A percentile compares a stretch with the other conserved stretches of the same genome.
phyloP scores from a whole-genome alignment of 2,888 invertebrate species.

The Cephus pygmeus region DNA sequence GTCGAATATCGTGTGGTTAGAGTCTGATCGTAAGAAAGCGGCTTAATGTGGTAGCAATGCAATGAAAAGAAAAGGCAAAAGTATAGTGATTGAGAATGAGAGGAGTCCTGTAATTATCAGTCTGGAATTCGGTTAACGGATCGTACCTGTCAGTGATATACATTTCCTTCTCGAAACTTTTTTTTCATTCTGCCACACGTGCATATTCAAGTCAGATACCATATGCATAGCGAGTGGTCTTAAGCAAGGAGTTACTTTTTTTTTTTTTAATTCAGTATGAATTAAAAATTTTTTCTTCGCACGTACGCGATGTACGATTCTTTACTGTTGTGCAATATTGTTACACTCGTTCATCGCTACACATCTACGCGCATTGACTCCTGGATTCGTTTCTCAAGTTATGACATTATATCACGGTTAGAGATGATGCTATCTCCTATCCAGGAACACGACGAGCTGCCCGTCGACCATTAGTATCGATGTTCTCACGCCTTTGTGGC shows the following conservation, averaged over 20 bases:
- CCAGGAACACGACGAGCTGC: conserved; percentile 49
- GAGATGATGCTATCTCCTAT: conserved; percentile 50
- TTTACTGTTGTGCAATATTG: background rate
- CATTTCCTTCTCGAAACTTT: background rate
- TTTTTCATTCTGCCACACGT: background rate
- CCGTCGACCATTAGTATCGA: conserved; percentile 55
- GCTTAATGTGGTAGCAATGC: background rate
- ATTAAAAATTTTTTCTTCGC: background rate
- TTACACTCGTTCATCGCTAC: background rate
- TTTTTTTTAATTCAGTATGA: background rate
- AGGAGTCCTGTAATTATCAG: background rate
- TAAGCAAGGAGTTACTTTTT: background rate
- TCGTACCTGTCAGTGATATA: background rate
- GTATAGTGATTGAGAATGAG: background rate
- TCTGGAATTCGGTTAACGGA: background rate
- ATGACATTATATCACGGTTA: conserved; percentile 56
- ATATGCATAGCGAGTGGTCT: background rate
- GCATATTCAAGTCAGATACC: background rate
- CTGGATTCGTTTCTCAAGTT: conserved; percentile 46
- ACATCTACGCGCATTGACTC: conserved; percentile 19
- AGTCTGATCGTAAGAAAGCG: background rate
- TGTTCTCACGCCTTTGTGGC: conserved; percentile 55
- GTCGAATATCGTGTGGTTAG: background rate
- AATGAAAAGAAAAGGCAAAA: background rate
- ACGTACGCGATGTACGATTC: background rate